Evolutionary conservation across 2,888 invertebrate genomes (phyloP).

Genomic region (Drosophila suboccidentalis): DNA sequence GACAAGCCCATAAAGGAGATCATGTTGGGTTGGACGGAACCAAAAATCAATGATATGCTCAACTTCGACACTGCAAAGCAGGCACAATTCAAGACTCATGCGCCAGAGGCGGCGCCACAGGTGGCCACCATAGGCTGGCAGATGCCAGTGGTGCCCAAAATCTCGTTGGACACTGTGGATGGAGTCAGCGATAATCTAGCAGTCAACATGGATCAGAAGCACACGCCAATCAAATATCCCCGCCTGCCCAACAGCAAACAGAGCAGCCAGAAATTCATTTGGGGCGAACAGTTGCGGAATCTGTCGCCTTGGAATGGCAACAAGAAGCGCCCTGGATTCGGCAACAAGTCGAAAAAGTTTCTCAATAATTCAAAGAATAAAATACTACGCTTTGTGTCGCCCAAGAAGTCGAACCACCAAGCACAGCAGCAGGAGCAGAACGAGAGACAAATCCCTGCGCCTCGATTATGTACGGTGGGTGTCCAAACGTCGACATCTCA

Average conservation of each 20-base stretch:
- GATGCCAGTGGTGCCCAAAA: constrained; percentile 70
- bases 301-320: constrained; percentile 80
- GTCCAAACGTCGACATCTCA: constrained; percentile 77
- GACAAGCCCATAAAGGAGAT: constrained; percentile 66
- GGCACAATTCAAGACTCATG: constrained; percentile 60
- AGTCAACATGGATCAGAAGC: constrained; percentile 81
- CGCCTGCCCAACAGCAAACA: constrained; percentile 29
- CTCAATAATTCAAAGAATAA: constrained; percentile 82
- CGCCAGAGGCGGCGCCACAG: constrained; percentile 75
- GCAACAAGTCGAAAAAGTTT: constrained; percentile 72
- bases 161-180: constrained; percentile 84
- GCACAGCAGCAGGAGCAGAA: constrained; percentile 1
- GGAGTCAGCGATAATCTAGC: constrained; percentile 81
- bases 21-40: constrained; percentile 72
- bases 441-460: constrained; percentile 13
- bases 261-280: constrained; percentile 73
- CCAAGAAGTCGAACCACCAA: constrained; percentile 72
- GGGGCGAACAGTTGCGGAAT: constrained; percentile 79
- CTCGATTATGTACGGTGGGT: constrained; percentile 74
- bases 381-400: constrained; percentile 81
- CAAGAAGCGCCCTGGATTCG: constrained; percentile 56
- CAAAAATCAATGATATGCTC: constrained; percentile 82
- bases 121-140: constrained; percentile 75
- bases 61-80: constrained; percentile 68
- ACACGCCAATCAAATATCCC: constrained; percentile 82